Evolutionary conservation across 1,140 invertebrate species (phyloP).

Genomic region (Saccostrea cuccullata): DNA sequence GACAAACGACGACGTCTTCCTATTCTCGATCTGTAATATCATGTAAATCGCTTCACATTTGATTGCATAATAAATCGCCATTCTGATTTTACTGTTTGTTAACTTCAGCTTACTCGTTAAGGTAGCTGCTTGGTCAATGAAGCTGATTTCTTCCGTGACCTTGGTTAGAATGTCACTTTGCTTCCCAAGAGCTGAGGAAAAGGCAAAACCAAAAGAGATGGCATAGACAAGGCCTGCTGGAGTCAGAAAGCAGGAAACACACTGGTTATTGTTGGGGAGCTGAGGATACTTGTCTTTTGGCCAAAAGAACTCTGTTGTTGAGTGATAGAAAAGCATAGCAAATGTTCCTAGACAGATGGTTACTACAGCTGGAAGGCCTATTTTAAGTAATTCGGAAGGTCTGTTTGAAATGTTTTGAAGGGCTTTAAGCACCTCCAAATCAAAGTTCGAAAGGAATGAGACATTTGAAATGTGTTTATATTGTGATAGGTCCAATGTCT

Average conservation of each 20-base stretch:
- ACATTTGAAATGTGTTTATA: not conserved
- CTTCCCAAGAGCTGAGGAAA: slow-evolving; percentile 49
- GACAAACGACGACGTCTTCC: slow-evolving; percentile 16
- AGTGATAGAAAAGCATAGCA: slow-evolving; percentile 39
- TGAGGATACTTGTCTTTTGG: slow-evolving; percentile 42
- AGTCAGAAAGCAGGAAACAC: slow-evolving; percentile 52
- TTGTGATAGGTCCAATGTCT: not conserved
- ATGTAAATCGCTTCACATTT: slow-evolving; percentile 56
- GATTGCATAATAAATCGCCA: slow-evolving; percentile 45
- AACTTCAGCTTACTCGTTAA: slow-evolving; percentile 52
- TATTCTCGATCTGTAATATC: slow-evolving; percentile 51
- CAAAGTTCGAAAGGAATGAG: slow-evolving; percentile 36
- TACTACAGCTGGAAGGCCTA: slow-evolving; percentile 48
- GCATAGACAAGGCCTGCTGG: slow-evolving; percentile 56
- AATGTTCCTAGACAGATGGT: slow-evolving; percentile 52
- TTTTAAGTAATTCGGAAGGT: slow-evolving; percentile 42
- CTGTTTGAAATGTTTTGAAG: slow-evolving; percentile 44
- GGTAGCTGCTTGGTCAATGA: slow-evolving; percentile 52
- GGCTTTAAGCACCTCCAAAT: slow-evolving; percentile 44
- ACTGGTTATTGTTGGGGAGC: slow-evolving; percentile 54
- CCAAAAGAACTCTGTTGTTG: slow-evolving; percentile 54
- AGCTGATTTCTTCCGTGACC: slow-evolving; percentile 55
- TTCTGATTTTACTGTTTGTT: not conserved
- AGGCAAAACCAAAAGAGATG: slow-evolving; percentile 55
- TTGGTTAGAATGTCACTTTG: slow-evolving; percentile 52